Conservation (phyloP, 2,888 invertebrate genomes). For the Nemoura dubitans region DNA sequence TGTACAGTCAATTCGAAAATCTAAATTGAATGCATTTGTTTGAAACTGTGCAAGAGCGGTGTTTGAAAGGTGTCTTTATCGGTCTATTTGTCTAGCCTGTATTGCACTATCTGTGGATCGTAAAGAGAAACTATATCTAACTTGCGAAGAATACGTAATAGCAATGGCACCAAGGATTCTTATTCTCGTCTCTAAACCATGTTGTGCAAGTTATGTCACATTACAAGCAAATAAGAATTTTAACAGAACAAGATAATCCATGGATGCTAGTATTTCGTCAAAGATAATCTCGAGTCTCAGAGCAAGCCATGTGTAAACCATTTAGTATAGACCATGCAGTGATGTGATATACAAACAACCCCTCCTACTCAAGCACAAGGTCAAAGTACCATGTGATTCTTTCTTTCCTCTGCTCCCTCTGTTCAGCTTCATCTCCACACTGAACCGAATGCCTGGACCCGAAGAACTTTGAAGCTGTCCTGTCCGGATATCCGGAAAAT, state of each 20-base stretch:
- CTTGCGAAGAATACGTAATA: neutral
- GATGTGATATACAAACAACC: too few species aligned
- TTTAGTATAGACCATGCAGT: too few species aligned
- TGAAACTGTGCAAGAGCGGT: neutral
- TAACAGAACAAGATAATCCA: neutral
- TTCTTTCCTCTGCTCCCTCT: too few species aligned
- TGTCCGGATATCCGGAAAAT: too few species aligned
- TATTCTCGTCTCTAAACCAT: neutral
- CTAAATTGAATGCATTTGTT: neutral
- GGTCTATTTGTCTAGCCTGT: neutral
- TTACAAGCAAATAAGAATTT: neutral
- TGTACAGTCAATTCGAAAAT: neutral
- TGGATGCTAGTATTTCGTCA: too few species aligned
- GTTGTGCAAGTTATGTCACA: neutral
- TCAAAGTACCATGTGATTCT: too few species aligned
- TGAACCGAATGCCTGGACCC: too few species aligned
- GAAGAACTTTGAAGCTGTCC: too few species aligned
- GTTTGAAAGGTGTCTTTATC: neutral
- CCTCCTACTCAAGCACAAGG: too few species aligned
- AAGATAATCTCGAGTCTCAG: too few species aligned
- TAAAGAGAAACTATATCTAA: neutral
- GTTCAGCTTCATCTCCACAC: too few species aligned
- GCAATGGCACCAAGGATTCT: neutral
- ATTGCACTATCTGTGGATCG: neutral
- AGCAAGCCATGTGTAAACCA: too few species aligned